Conservation (phyloP, 2,113 vertebrate species). For the Coptodon bakossiorum region DNA sequence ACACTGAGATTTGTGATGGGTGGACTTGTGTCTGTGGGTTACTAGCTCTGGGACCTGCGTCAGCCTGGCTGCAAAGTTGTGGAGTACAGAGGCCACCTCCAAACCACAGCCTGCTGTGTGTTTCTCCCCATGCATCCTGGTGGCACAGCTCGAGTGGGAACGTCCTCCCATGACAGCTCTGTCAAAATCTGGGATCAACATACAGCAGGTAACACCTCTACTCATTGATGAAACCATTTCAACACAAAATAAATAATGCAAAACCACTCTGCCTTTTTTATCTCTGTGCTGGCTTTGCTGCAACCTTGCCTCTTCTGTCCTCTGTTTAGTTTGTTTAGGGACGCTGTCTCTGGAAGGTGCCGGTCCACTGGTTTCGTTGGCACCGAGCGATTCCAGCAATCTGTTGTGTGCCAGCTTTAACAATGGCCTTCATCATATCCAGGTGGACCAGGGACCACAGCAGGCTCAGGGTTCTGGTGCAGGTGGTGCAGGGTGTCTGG, state of each 20-base stretch:
- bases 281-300: not conserved
- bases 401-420: conserved; percentile 86
- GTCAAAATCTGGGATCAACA: conserved; percentile 89
- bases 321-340: conserved; percentile 76
- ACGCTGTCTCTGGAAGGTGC: conserved; percentile 80
- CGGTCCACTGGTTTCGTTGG: conserved; percentile 80
- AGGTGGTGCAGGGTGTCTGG: conserved; percentile 6
- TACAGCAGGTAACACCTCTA: conserved; percentile 77
- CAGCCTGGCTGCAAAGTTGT: conserved; percentile 78
- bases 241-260: not conserved
- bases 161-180: conserved; percentile 83
- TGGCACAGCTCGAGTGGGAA: conserved; percentile 72
- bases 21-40: conserved; percentile 15
- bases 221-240: not conserved
- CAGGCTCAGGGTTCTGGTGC: conserved; percentile 36
- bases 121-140: conserved; percentile 74
- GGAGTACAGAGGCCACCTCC: conserved; percentile 86
- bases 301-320: not conserved
- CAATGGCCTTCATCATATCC: conserved; percentile 79
- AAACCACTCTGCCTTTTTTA: not conserved
- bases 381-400: conserved; percentile 65
- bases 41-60: conserved; percentile 93
- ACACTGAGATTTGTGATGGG: not conserved
- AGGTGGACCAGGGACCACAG: conserved; percentile 42
- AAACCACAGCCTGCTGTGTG: conserved; percentile 82